These are phyloP conservation scores for Guaruba guarouba DNA, from an alignment of 2,113 vertebrate genomes.

Conservation along the genomic window DNA sequence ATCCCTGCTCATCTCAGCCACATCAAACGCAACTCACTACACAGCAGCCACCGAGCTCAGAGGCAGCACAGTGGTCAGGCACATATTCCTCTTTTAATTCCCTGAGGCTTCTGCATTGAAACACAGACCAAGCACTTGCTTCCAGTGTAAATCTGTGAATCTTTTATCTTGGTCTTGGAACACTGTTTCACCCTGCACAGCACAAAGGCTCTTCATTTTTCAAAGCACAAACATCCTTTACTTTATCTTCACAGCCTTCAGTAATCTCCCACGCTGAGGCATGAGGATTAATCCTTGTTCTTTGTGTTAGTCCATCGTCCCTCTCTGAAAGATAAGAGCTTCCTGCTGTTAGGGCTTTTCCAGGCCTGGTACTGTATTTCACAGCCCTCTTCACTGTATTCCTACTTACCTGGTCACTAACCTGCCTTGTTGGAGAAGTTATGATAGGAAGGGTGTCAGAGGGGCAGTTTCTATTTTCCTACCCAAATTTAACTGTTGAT, in stretches of 20 bases:
- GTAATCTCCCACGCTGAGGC: neutral
- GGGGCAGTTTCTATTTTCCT: neutral
- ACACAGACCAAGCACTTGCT: neutral
- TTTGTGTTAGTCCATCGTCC: neutral
- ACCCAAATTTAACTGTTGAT: neutral
- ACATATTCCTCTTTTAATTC: neutral
- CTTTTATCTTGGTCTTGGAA: neutral
- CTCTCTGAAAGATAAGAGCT: slow-evolving; percentile 26
- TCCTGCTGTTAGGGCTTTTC: neutral
- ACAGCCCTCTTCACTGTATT: neutral
- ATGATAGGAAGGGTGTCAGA: neutral
- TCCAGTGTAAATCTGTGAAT: neutral
- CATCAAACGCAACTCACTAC: neutral
- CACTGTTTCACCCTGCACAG: neutral
- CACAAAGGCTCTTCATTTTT: neutral
- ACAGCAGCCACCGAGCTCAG: neutral
- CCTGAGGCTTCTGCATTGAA: neutral
- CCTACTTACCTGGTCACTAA: neutral
- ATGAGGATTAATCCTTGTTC: neutral
- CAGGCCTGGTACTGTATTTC: neutral
- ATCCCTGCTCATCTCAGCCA: neutral
- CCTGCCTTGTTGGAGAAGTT: neutral
- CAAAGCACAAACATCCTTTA: slow-evolving; percentile 1
- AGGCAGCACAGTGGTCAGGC: neutral
- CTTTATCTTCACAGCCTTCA: slow-evolving; percentile 43